Conservation (phyloP, 2,888 invertebrate genomes). For the Clanis bilineata region DNA sequence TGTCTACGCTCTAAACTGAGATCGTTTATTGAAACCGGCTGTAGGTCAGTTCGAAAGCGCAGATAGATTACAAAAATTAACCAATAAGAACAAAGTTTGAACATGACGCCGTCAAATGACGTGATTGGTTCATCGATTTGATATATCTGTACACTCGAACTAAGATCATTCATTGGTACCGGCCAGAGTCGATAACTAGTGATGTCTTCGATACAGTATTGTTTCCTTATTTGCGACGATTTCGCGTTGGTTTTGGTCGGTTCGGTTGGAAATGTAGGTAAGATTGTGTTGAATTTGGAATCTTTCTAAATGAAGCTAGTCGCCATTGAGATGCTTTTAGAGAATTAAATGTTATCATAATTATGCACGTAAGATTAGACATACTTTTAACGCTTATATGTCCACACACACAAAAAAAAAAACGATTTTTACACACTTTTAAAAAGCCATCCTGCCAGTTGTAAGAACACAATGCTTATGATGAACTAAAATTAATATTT, state of each 20-base stretch:
- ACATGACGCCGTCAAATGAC: no score
- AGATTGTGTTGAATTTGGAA: constrained; percentile 62
- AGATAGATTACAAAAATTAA: no score
- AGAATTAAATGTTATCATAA: constrained; percentile 69
- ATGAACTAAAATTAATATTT: constrained; percentile 67
- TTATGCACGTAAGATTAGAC: constrained; percentile 71
- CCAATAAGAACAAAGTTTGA: no score
- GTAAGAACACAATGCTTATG: constrained; percentile 79
- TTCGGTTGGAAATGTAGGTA: not conserved
- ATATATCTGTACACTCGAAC: no score
- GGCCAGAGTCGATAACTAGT: no score
- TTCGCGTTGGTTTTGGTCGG: not conserved
- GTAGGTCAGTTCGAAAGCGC: no score
- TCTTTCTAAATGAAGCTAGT: constrained; percentile 80
- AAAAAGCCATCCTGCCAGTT: constrained; percentile 78
- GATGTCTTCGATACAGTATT: not conserved
- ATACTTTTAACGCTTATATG: constrained; percentile 75
- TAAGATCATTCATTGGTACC: no score
- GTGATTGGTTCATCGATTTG: no score
- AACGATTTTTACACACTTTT: constrained; percentile 72
- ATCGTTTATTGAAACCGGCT: no score
- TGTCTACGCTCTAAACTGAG: no score
- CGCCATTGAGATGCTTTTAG: constrained; percentile 76
- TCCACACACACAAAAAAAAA: constrained; percentile 64
- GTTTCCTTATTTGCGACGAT: not conserved